Conservation (phyloP, 1,140 invertebrate genomes). For the Musca vetustissima region DNA sequence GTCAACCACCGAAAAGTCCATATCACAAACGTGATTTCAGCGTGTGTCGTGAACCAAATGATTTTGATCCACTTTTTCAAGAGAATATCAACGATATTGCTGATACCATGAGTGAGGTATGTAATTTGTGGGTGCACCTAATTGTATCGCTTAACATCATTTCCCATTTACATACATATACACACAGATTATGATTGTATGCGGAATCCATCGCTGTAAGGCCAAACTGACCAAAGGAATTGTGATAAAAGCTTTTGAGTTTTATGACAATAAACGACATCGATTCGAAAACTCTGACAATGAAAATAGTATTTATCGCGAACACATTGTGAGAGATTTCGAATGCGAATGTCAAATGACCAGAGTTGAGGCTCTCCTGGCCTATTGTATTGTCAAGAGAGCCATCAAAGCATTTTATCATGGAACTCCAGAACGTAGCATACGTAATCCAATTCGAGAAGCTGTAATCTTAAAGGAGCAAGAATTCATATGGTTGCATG, state of each 20-base stretch:
- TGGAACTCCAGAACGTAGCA: conserved; percentile 29
- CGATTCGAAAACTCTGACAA: conserved; percentile 37
- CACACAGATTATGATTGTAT: conserved; percentile 40
- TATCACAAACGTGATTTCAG: conserved; percentile 7
- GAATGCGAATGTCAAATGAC: conserved; percentile 38
- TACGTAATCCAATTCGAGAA: conserved; percentile 40
- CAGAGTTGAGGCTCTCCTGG: conserved; percentile 42
- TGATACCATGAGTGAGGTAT: conserved; percentile 19
- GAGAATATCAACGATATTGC: conserved; percentile 27
- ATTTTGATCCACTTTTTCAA: not conserved
- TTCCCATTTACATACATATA: no score
- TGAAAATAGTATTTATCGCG: conserved; percentile 38
- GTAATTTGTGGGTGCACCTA: not conserved
- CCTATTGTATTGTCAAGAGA: conserved; percentile 43
- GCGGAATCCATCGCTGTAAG: conserved; percentile 38
- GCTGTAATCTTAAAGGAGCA: conserved; percentile 38
- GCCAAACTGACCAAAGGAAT: conserved; percentile 30
- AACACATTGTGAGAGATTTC: conserved; percentile 43
- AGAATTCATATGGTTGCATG: conserved; percentile 46
- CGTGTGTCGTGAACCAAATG: not conserved
- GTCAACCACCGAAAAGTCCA: conserved; percentile 10
- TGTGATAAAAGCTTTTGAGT: conserved; percentile 34
- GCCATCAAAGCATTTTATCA: conserved; percentile 46
- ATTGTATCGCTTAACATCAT: no score
- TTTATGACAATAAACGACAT: conserved; percentile 40